phyloP scores from a whole-genome alignment of 2,797 vertebrate species.

The Knipowitschia caucasica region DNA sequence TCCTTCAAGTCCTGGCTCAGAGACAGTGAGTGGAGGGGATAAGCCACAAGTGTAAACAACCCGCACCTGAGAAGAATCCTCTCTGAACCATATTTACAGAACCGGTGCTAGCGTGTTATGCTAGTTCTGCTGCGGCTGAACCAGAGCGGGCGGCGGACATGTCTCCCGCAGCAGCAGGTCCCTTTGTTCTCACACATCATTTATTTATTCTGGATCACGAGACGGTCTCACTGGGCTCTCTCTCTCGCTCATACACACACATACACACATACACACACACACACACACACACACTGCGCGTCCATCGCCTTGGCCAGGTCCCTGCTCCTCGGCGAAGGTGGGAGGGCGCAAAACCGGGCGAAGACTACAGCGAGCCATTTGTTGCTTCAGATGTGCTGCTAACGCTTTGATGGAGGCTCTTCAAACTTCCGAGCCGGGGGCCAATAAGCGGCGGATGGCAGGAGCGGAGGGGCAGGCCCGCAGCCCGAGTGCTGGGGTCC shows the following conservation, averaged over 20 bases:
- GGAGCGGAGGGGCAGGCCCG: constrained; percentile 66
- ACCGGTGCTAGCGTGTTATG: neutral
- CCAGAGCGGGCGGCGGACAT: neutral
- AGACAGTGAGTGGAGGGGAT: too few relatives aligned
- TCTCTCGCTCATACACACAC: constrained; percentile 6
- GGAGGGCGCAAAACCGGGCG: constrained; percentile 32
- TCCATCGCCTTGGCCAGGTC: constrained; percentile 56
- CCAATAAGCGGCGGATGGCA: constrained; percentile 79
- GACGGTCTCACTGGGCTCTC: constrained; percentile 3
- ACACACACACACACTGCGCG: constrained; percentile 4
- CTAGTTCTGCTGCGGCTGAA: neutral
- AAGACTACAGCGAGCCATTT: constrained; percentile 60
- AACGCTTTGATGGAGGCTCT: constrained; percentile 73
- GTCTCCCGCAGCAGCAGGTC: neutral
- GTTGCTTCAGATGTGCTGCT: constrained; percentile 77
- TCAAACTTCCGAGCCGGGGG: constrained; percentile 65
- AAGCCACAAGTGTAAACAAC: too few relatives aligned
- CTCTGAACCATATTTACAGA: neutral
- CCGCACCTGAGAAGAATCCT: neutral
- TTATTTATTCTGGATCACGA: constrained; percentile 10
- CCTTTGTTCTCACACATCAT: neutral
- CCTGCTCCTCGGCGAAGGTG: constrained; percentile 52
- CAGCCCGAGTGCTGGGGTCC: constrained; percentile 75
- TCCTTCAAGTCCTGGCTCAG: too few relatives aligned
- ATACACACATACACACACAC: too few relatives aligned